Evolutionary conservation across 2,888 invertebrate species (phyloP), one percentile per base, ranked within the genome.

Genomic region (Apamea sordens): DNA sequence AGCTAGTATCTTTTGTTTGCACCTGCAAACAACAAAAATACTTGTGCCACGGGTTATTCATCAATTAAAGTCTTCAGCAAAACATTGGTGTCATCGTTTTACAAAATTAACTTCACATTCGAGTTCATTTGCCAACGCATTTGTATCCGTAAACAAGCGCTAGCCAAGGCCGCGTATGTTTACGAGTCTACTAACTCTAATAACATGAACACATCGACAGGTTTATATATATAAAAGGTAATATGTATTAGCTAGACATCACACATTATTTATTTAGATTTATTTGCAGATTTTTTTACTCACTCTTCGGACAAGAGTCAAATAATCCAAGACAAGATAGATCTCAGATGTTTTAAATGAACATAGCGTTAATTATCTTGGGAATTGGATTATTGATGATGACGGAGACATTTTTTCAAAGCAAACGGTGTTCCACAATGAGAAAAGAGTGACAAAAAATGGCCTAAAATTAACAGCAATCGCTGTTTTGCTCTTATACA

Each of bases 91-190:
- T 89, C 89, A 88, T 90, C 86, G 79, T 89, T 89, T 90, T 85
- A 89, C 85, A 89, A 89, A 91, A 90, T 90, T 89, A 90, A 90
- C 89, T 85, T 86, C 84, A 86, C 87, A 88, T 90, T 91, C 83
- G 89, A 92, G 92, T 93, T 92, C 90, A 93, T 93, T 94, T 93
- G 92, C 92, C 93, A 94, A 95, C 92, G 89, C 91, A 91, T 92
- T 92, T 91, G 92, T 92, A 94, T 95, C 94, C 94, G 95, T 95
- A 95, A 95, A 95, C 95, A 95, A 91, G 90, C 88, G 85, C 80
- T 88, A 90, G 90, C 89, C 95, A 96, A 96, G 96, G 96, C 89
- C 95, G 91, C 82, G 85, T 82, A 86, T 95, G 94, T 96, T 95
- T 95, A 95, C 93, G 90, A 89, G 84, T 91, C 91, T 91, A 86